These are phyloP conservation scores for Otolemur crassicaudatus DNA, from an alignment of 2,797 vertebrate genomes.

Conservation along the genomic window DNA sequence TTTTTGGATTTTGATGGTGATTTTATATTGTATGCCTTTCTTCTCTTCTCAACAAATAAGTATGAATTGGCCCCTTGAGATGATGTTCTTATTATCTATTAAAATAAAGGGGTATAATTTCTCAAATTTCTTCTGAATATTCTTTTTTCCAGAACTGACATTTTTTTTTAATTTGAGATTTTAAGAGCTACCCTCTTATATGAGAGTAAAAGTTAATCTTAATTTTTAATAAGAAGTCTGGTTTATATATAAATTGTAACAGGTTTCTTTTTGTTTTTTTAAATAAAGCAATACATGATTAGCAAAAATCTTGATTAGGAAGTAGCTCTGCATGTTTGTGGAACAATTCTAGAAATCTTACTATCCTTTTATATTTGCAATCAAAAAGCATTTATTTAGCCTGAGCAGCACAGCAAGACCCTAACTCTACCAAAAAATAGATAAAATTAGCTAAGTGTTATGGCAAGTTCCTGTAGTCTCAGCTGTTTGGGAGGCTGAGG, in stretches of 20 bases:
- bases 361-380: slow-evolving; percentile 35
- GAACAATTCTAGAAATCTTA: background rate
- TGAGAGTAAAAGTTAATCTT: background rate
- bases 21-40: slow-evolving; percentile 55
- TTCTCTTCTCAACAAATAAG: background rate
- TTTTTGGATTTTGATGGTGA: slow-evolving; percentile 30
- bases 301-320: slow-evolving; percentile 34
- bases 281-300: background rate
- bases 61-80: background rate
- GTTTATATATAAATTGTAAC: slow-evolving; percentile 15
- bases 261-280: slow-evolving; percentile 6
- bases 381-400: slow-evolving; percentile 42
- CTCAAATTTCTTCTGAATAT: slow-evolving; percentile 41
- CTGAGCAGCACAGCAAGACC: background rate
- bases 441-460: background rate
- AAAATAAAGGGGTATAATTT: slow-evolving; percentile 28
- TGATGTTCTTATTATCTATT: slow-evolving; percentile 8
- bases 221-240: slow-evolving; percentile 3
- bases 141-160: slow-evolving; percentile 51
- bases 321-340: background rate
- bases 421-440: background rate
- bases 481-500: background rate
- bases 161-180: slow-evolving; percentile 30
- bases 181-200: slow-evolving; percentile 49
- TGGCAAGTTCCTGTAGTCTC: background rate